These are phyloP conservation scores for Euwallacea fornicatus DNA, from an alignment of 1,140 invertebrate genomes.

Conservation along the genomic window DNA sequence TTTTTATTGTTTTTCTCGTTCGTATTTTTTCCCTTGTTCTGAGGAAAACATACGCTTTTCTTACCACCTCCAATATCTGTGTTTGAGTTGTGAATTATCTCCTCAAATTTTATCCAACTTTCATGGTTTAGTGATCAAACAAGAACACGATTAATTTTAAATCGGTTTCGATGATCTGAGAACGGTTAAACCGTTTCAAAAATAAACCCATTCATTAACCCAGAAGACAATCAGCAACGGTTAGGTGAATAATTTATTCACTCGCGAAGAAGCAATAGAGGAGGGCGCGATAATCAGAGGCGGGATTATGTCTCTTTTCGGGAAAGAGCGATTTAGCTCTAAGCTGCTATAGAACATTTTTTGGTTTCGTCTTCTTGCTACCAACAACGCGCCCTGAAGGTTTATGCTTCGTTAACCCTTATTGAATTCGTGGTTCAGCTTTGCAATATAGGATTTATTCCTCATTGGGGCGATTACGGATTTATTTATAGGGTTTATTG, in stretches of 20 bases:
- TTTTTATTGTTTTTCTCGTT: too few relatives aligned
- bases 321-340: neutral
- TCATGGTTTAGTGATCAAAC: too few relatives aligned
- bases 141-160: too few relatives aligned
- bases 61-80: too few relatives aligned
- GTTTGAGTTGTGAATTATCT: too few relatives aligned
- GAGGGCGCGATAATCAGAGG: neutral
- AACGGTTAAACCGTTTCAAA: too few relatives aligned
- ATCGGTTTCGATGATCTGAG: too few relatives aligned
- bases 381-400: neutral
- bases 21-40: too few relatives aligned
- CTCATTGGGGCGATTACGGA: neutral
- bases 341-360: neutral
- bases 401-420: neutral
- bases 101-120: too few relatives aligned
- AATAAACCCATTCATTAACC: too few relatives aligned
- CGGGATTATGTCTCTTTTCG: constrained; percentile 1
- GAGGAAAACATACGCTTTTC: too few relatives aligned
- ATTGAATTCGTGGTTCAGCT: neutral
- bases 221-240: neutral
- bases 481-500: neutral
- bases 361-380: neutral
- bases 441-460: neutral
- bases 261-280: neutral
- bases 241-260: neutral